Evolutionary conservation across 2,888 invertebrate genomes (phyloP), one percentile per base, ranked within the genome.

Genomic region (Brenthis hecate): DNA sequence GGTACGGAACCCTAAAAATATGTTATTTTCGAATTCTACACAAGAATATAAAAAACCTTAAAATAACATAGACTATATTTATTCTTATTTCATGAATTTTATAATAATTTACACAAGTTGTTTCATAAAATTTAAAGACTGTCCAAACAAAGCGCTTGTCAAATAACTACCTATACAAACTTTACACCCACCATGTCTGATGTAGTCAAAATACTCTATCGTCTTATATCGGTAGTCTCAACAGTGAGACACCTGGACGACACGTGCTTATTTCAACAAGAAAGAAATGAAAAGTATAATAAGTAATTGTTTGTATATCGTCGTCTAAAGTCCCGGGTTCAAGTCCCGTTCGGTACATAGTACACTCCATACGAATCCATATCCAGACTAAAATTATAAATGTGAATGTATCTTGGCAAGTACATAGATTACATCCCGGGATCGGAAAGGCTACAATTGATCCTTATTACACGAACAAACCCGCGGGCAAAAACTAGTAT

Each of bases 151-250:
- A n/a, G 36, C 19, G 51, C 51, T 56, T 43, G 50, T 56, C 56
- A 61, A 56, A 66, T 50, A 66, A 62, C 48, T n/a, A 43, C 56
- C 56, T 56, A 56, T 56, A 50, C 53, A 51, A 87, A 86, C 85
- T 84, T 43, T 43, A 43, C 76, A 57, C 67, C 66, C 78, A 73
- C 78, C 74, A 78, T 81, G 77, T 80, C 81, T 75, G 78, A 32
- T 64, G 79, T 80, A 88, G 89, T 88, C 91, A 86, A 88, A 90
- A 90, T 85, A 89, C 76, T 74, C 81, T 80, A 89, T 89, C 89
- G 90, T 89, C 85, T 80, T 75, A 70, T 56, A 50, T 58, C 68
- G 74, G 77, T 80, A 88, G 90, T 84, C 89, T 81, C 85, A 88
- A 89, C 85, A 87, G 73, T 58, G 70, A 66, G 68, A 71, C 89